Conservation (phyloP, 2,113 vertebrate genomes). For the Microcebus griseorufus region DNA sequence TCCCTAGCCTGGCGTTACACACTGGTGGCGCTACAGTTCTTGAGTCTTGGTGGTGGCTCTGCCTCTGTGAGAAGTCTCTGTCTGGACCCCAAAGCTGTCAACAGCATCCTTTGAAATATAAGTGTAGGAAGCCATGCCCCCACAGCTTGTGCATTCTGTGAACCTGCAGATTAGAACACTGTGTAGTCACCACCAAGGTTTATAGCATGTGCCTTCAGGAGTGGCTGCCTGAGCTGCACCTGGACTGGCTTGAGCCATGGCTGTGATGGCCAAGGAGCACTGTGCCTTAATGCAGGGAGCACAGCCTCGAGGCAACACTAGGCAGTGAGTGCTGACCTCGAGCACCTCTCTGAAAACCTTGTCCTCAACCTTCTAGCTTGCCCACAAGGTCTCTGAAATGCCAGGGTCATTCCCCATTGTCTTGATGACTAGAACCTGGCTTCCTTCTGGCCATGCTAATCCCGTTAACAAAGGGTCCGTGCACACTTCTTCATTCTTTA, state of each 20-base stretch:
- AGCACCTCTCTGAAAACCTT: background rate
- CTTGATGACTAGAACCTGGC: background rate
- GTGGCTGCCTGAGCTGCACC: background rate
- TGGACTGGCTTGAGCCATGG: background rate
- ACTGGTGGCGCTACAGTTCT: background rate
- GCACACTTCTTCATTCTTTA: background rate
- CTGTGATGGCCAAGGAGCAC: background rate
- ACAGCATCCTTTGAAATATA: background rate
- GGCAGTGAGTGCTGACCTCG: background rate
- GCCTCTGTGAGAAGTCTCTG: background rate
- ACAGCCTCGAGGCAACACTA: background rate
- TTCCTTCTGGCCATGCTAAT: background rate
- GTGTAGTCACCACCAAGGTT: background rate
- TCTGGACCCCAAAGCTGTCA: background rate
- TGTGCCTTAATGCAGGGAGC: background rate
- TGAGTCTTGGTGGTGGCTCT: background rate
- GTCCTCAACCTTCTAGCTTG: background rate
- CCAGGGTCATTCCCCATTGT: background rate
- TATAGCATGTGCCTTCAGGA: background rate
- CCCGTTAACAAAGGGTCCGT: background rate
- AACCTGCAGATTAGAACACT: background rate
- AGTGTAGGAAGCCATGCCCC: background rate
- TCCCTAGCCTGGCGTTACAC: background rate
- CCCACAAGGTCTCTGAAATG: background rate
- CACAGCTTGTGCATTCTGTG: background rate